Base-by-base conservation (phyloP, 2,888 invertebrate genomes). In the Idaea aversata region DNA sequence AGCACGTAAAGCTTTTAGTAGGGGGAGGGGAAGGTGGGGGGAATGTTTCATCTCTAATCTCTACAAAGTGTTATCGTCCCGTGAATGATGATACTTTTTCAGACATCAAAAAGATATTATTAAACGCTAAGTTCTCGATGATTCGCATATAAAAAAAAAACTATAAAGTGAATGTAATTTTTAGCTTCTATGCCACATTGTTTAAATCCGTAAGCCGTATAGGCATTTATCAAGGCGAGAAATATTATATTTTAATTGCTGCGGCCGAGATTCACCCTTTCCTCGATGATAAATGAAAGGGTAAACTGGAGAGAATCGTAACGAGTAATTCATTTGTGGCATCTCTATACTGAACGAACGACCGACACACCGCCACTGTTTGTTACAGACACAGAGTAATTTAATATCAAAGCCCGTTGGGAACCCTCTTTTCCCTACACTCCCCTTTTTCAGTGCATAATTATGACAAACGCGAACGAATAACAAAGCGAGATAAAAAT, bases 371-470 rank as follows among this genome's bases (percentile, higher is more conserved):
- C 72, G 70, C 76, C 78, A 75, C 79, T 85, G 83, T 88, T 85
- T 85, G 85, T 86, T 83, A 82, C 83, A 76, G 80, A 77, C 79
- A 74, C 75, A 68, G 69, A 74, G 78, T 87, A 86, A 89, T 87
- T 87, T 84, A 83, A 88, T 89, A 86, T 80, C 47, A 85, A 83
- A 81, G 72, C 76, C 71, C 70, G 70, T 71, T 25, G 59, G 34
- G 59, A 75, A 69, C 75, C 72, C 71, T 61, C 57, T n/a, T 62
- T 58, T 35, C 34, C 60, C 34, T 13, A 59, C 58, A 59, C 59
- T 34, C 59, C 59, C 58, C 57, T 6, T 36, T 15, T 66, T 36
- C 61, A 57, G 62, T 60, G 66, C 64, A 66, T 72, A 70, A 72
- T 73, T 72, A 70, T 69, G 70, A 67, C 69, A 71, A 72, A 69